Evolutionary conservation across 2,113 vertebrate species (phyloP), one percentile per base, ranked within the genome.

Genomic region (Microcebus lehilahytsara): DNA sequence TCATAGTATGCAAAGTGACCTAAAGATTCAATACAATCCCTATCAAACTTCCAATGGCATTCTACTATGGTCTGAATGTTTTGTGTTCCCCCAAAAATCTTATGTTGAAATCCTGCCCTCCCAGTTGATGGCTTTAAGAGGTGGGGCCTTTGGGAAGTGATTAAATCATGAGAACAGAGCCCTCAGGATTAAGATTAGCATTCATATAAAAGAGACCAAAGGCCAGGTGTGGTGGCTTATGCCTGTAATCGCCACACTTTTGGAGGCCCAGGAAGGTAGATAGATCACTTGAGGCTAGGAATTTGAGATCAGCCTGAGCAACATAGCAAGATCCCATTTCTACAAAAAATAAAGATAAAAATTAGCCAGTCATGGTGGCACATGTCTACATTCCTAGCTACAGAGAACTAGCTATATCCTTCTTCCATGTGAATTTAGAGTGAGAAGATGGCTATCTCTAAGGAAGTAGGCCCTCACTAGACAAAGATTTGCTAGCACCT

Each of bases 81-180:
- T 23, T 49, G 3, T 7, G 7, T 34, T 40, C 5, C 17, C 19
- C 32, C 20, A 23, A 67, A 30, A 46, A 1, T 51, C 12, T 13
- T 64, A 3, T 34, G 27, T 0, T 40, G 32, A 81, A 40, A 19
- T 16, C 37, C 13, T 5, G 6, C 0, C 5, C 7, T 1, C 17
- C 3, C 9, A 23, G 51, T 19, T 30, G 13, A 16, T n/a, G 2
- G 1, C 30, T 23, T 56, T 49, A 22, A 6, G 60, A 66, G 12
- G 53, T 9, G 3, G 17, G 30, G 19, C 9, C 6, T 37, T 53
- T 22, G 4, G 17, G 3, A 60, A 22, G 16, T 37, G 12, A 56
- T 56, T 9, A 42, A 22, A 12, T 10, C 19, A 13, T 32, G 14
- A 94, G 46, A 94, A 25, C 10, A 83, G 60, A 74, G 37, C 20